Percentiles rank a stretch among this genome's conserved stretches.
Conservation (phyloP, 2,113 vertebrate species). For the Ibidorhyncha struthersii region DNA sequence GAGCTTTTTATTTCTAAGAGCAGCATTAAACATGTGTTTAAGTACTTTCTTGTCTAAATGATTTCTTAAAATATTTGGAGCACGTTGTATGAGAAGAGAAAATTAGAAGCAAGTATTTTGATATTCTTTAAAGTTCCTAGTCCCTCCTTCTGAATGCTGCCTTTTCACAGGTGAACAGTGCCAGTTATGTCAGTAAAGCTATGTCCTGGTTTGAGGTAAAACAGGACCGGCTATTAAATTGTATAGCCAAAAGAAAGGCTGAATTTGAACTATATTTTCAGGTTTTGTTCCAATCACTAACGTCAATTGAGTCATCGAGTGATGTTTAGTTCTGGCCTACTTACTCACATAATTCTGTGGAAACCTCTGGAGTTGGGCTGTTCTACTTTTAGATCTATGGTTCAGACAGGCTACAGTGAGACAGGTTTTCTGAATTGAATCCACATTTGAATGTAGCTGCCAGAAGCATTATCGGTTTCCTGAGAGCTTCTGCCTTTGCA, state of each 20-base stretch:
- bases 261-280: neutral
- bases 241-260: neutral
- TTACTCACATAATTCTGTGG: accelerated
- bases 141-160: neutral
- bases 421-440: neutral
- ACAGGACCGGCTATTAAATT: neutral
- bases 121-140: neutral
- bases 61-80: neutral
- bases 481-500: neutral
- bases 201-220: too few species aligned
- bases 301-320: accelerated
- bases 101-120: neutral
- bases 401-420: neutral
- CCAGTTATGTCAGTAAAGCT: neutral
- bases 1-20: neutral
- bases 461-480: neutral
- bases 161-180: neutral
- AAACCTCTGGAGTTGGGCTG: neutral
- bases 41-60: neutral
- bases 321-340: neutral
- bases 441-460: neutral
- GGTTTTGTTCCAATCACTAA: neutral
- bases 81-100: neutral
- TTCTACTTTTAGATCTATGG: accelerated
- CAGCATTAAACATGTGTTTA: neutral